phyloP scores from a whole-genome alignment of 2,797 vertebrate species.

The Microcaecilia unicolor region DNA sequence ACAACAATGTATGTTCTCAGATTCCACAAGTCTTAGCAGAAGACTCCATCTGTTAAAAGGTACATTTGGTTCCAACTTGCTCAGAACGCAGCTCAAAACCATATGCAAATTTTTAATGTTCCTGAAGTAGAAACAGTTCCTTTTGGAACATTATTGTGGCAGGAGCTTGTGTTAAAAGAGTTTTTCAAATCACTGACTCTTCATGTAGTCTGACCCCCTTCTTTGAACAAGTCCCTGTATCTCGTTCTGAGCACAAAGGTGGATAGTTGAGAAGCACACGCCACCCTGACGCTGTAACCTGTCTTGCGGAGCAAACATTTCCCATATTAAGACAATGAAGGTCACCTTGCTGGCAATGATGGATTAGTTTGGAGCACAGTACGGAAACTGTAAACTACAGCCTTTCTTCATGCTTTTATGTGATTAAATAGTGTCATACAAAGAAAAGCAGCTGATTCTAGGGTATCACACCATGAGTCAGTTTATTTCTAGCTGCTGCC shows the following conservation, averaged over 20 bases:
- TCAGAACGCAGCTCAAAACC: no score
- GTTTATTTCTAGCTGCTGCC: no score
- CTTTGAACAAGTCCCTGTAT: no score
- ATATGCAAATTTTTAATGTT: no score
- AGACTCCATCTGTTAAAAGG: no score
- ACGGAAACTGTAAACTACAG: not conserved
- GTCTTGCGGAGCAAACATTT: slow-evolving; percentile 26
- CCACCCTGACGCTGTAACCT: slow-evolving; percentile 15
- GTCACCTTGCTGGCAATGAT: slow-evolving; percentile 30
- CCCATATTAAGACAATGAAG: slow-evolving; percentile 15
- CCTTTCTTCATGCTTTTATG: not conserved
- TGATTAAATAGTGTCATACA: not conserved
- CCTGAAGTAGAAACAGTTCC: slow-evolving; percentile 20
- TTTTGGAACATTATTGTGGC: not conserved
- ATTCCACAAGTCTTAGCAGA: no score
- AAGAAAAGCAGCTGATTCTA: not conserved
- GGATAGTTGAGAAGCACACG: slow-evolving; percentile 10
- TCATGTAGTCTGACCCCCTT: slow-evolving; percentile 7
- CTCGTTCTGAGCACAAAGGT: slow-evolving; percentile 11
- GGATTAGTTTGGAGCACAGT: slow-evolving; percentile 1
- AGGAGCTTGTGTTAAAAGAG: slow-evolving; percentile 14
- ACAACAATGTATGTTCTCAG: no score
- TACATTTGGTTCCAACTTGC: no score
- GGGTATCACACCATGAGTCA: no score
- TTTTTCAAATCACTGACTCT: slow-evolving; percentile 1